Evolutionary conservation across 2,888 invertebrate species (phyloP).

Genomic region (Agrenia bidenticulata): DNA sequence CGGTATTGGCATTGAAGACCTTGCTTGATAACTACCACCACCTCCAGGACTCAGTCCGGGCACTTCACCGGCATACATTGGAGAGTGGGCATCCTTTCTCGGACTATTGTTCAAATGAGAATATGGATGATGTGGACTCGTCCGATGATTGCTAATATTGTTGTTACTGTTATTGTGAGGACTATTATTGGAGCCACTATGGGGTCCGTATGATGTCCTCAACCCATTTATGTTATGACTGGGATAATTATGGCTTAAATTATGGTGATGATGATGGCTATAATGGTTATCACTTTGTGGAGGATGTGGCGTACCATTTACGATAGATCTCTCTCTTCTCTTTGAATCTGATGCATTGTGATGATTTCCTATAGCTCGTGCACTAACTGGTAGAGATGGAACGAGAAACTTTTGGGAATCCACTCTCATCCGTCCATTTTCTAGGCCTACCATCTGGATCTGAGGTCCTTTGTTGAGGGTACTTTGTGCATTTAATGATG

Average conservation of each 20-base stretch:
- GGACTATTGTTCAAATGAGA: conserved; percentile 43
- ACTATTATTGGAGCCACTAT: conserved; percentile 9
- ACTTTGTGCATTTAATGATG: conserved; percentile 44
- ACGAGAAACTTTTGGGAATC: conserved; percentile 52
- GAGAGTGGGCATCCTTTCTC: conserved; percentile 49
- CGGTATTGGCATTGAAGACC: conserved; percentile 50
- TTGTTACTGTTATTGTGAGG: not conserved
- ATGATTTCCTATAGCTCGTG: conserved; percentile 36
- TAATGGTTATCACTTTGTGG: conserved; percentile 22
- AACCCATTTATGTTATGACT: conserved; percentile 7
- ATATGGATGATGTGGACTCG: conserved; percentile 27
- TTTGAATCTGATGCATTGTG: conserved; percentile 18
- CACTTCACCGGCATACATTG: conserved; percentile 49
- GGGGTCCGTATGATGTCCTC: conserved; percentile 2
- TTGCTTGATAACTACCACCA: conserved; percentile 33
- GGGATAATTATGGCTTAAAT: conserved; percentile 16
- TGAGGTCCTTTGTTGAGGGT: conserved; percentile 28
- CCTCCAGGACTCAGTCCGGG: conserved; percentile 32
- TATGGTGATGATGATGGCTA: conserved; percentile 16
- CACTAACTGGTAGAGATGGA: conserved; percentile 50
- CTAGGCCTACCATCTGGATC: conserved; percentile 34
- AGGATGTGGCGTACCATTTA: conserved; percentile 45
- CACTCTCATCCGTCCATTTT: conserved; percentile 45
- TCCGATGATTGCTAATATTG: not conserved
- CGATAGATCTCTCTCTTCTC: conserved; percentile 43